Evolutionary conservation across 2,888 invertebrate species (phyloP).

Genomic region (Eupithecia inturbata): DNA sequence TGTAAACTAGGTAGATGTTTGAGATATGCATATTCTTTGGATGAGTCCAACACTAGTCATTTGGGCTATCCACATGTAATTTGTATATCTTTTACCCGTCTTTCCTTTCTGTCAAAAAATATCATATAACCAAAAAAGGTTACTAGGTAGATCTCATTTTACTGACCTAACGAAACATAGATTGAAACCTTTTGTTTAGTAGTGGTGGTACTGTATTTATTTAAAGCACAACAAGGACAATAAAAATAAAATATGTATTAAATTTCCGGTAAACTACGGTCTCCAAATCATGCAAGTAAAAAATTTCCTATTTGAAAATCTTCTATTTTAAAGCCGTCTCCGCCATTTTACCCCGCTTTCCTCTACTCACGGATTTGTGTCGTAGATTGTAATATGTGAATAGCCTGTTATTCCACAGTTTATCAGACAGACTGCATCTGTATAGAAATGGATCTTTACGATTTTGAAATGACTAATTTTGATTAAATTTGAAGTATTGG

Average conservation of each 20-base stretch:
- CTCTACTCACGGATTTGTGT: constrained; percentile 10
- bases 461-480: too few species aligned
- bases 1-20: too few species aligned
- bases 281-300: too few species aligned
- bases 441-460: background rate
- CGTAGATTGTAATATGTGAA: constrained; percentile 20
- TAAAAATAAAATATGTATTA: too few species aligned
- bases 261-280: background rate
- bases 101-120: too few species aligned
- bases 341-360: background rate
- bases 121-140: too few species aligned
- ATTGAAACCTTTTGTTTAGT: too few species aligned
- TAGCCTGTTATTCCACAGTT: background rate
- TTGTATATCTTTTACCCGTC: background rate
- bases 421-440: background rate
- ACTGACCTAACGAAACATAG: too few species aligned
- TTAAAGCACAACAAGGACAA: too few species aligned
- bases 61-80: background rate
- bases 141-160: too few species aligned
- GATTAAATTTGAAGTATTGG: too few species aligned
- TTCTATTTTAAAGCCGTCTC: background rate
- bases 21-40: background rate
- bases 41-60: background rate
- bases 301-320: background rate
- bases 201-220: too few species aligned